Evolutionary conservation across 1,140 invertebrate species (phyloP), one percentile per base, ranked within the genome.

Genomic region (Caenorhabditis inopinata): DNA sequence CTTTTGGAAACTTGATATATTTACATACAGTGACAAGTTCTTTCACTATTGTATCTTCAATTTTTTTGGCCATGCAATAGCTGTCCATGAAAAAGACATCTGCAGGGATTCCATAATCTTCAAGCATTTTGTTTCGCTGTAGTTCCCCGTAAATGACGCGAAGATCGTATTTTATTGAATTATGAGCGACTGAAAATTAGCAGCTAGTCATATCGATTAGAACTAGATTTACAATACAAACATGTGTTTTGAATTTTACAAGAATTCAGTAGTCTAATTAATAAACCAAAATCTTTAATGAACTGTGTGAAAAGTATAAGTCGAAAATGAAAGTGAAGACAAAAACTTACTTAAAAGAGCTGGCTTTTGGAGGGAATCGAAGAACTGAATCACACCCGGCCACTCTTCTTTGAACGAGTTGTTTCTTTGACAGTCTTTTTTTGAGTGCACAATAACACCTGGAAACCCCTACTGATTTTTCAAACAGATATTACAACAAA

Each of bases 121-220:
- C 47, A 12, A 74, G 32, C 25, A 84, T 23, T 2, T 84, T 18
- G 35, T 74, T 73, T 27, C 82, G 75, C 9, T 32, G 25, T 9
- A 85, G 45, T 38, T 85, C 84, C 9, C 58, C 73, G n/a, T 75
- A 79, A 12, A 85, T 75, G n/a, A 85, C 78, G 9, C 84, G 83
- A 42, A 82, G 82, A 73, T 85, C 84, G 29, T 84, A 85, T 21
- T 76, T 53, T 9, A 85, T 27, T 12, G 85, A 83, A 74, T 85
- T 85, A 48, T 85, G 84, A 18, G 85, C 84, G 45, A 85, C 74
- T 38, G 85, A 53, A 79, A n/a, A n/a, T n/a, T n/a, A n/a, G n/a
- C n/a, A n/a, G n/a, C n/a, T n/a, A n/a, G n/a, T n/a, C n/a, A n/a
- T n/a, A n/a, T n/a, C n/a, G n/a, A n/a, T n/a, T n/a, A n/a, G n/a